These are phyloP conservation scores for Mystacornis crossleyi DNA, from an alignment of 2,113 vertebrate genomes.

Conservation along the genomic window DNA sequence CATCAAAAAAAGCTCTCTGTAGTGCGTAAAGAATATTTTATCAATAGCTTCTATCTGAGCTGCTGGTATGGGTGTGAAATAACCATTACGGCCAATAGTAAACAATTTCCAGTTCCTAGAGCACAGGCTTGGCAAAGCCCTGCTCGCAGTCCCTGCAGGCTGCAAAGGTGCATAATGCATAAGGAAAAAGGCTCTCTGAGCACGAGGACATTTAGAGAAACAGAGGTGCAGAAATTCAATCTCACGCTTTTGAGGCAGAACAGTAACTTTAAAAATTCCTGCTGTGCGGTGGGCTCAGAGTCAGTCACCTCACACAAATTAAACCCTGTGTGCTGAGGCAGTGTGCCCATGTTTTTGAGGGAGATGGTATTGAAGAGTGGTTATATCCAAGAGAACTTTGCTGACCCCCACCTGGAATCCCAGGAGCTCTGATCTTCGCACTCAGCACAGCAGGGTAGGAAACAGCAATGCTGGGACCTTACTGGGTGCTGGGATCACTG, in stretches of 20 bases:
- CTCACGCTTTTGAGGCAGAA: not conserved
- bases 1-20: not conserved
- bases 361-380: constrained; percentile 7
- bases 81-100: not conserved
- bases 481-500: not conserved
- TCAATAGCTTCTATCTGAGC: not conserved
- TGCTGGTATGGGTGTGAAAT: not conserved
- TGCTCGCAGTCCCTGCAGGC: not conserved
- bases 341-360: not conserved
- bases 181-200: not conserved
- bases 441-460: constrained; percentile 30
- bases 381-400: constrained; percentile 2
- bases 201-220: not conserved
- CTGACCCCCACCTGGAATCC: constrained; percentile 36
- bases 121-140: not conserved
- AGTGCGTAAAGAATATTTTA: not conserved
- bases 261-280: constrained; percentile 10
- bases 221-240: not conserved
- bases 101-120: not conserved
- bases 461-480: not conserved
- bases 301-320: not conserved
- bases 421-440: not conserved
- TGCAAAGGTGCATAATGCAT: not conserved
- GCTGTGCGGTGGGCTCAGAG: not conserved
- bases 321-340: not conserved